Conservation (phyloP, 2,797 vertebrate species). For the Yasuhikotakia modesta region DNA sequence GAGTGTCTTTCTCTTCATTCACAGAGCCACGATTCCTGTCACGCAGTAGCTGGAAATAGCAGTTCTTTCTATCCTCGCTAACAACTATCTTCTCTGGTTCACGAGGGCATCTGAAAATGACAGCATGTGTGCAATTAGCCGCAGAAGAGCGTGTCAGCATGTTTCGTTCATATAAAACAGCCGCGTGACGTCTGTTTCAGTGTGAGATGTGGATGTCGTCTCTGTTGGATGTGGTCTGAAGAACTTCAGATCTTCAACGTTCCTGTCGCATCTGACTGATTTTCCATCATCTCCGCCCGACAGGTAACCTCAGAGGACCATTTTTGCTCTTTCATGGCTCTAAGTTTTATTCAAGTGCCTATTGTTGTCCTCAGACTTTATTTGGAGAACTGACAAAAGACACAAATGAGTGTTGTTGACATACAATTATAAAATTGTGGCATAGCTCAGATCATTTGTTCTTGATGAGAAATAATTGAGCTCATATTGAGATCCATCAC, state of each 20-base stretch:
- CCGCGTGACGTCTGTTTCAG: neutral
- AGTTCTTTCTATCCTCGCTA: constrained; percentile 21
- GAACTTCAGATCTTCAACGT: neutral
- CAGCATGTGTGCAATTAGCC: constrained; percentile 50
- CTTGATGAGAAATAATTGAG: neutral
- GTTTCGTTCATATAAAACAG: constrained; percentile 52
- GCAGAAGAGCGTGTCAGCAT: constrained; percentile 55
- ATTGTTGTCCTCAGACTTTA: no score
- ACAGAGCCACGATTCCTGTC: neutral
- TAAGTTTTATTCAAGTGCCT: neutral
- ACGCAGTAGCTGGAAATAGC: constrained; percentile 3
- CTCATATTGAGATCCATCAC: neutral
- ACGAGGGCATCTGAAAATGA: constrained; percentile 33
- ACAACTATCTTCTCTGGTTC: neutral
- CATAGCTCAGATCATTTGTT: neutral
- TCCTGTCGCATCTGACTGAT: neutral
- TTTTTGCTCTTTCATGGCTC: neutral
- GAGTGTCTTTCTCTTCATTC: constrained; percentile 12
- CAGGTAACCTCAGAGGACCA: neutral
- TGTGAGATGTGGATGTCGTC: neutral
- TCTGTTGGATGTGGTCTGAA: neutral
- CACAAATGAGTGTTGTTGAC: no score
- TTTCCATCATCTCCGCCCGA: neutral
- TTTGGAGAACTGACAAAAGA: neutral
- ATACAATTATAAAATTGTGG: no score